Conservation (phyloP, 2,888 invertebrate species). For the Sinelater perroti region DNA sequence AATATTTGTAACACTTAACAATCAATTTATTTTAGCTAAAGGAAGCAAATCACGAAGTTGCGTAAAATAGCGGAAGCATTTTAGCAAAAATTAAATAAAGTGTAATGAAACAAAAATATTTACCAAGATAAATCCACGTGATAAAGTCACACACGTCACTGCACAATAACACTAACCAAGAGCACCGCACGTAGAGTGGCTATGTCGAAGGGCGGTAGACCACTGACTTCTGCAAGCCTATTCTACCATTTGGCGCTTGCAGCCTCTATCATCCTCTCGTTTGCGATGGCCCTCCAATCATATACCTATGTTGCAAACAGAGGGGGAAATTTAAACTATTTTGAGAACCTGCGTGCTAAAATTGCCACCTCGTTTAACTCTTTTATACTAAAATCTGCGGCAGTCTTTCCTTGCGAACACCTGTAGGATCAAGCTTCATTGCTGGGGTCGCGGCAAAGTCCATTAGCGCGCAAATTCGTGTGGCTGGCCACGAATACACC, state of each 20-base stretch:
- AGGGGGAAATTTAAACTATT: constrained; percentile 38
- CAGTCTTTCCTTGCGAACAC: constrained; percentile 10
- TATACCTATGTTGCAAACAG: constrained; percentile 37
- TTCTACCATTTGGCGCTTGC: constrained; percentile 39
- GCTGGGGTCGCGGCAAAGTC: constrained; percentile 4
- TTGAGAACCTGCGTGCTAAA: constrained; percentile 34
- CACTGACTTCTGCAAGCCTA: constrained; percentile 44
- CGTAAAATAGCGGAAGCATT: too few relatives aligned
- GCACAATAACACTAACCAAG: constrained; percentile 35
- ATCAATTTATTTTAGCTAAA: too few relatives aligned
- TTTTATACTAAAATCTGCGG: constrained; percentile 23
- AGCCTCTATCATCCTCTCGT: constrained; percentile 46
- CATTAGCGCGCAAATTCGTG: constrained; percentile 9
- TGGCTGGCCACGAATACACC: constrained; percentile 13
- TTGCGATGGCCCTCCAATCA: constrained; percentile 44
- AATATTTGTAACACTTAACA: too few relatives aligned
- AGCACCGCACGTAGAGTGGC: constrained; percentile 42
- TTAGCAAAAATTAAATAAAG: too few relatives aligned
- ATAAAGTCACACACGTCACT: constrained; percentile 37
- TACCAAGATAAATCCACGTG: constrained; percentile 41
- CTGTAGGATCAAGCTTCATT: constrained; percentile 17
- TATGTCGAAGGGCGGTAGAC: constrained; percentile 43
- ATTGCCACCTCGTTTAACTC: constrained; percentile 36
- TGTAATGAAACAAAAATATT: too few relatives aligned
- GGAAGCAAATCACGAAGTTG: too few relatives aligned